These are phyloP conservation scores for Solea senegalensis DNA, from an alignment of 2,113 vertebrate species.

Conservation along the genomic window DNA sequence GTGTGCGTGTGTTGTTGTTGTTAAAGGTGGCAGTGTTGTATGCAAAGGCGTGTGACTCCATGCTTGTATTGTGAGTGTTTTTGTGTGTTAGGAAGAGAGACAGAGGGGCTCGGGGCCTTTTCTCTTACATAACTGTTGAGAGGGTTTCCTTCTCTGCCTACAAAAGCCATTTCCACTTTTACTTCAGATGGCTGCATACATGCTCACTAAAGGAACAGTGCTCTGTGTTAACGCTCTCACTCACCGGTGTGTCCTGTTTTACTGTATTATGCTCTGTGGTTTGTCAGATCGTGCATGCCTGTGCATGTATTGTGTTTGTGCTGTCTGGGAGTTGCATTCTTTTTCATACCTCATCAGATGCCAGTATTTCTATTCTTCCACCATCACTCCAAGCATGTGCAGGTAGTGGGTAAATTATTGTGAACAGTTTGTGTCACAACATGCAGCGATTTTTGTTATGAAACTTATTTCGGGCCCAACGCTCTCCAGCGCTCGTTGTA, in stretches of 20 bases:
- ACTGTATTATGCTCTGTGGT: constrained; percentile 28
- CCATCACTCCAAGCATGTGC: constrained; percentile 17
- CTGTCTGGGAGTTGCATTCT: constrained; percentile 17
- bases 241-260: constrained; percentile 63
- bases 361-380: constrained; percentile 19
- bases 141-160: constrained; percentile 56
- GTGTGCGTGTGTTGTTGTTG: constrained; percentile 43
- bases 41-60: constrained; percentile 31
- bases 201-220: constrained; percentile 43
- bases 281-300: constrained; percentile 36
- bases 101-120: constrained; percentile 54
- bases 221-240: constrained; percentile 47
- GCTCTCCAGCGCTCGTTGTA: constrained; percentile 27
- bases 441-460: constrained; percentile 34
- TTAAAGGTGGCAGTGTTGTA: constrained; percentile 13
- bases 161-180: constrained; percentile 58
- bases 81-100: constrained; percentile 13
- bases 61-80: constrained; percentile 39
- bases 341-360: constrained; percentile 19
- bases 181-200: constrained; percentile 63
- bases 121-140: constrained; percentile 67
- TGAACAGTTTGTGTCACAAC: constrained; percentile 39
- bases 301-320: constrained; percentile 45
- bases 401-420: not conserved
- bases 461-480: constrained; percentile 30